phyloP scores from a whole-genome alignment of 2,888 invertebrate species.

The Caenorhabditis macrosperma region DNA sequence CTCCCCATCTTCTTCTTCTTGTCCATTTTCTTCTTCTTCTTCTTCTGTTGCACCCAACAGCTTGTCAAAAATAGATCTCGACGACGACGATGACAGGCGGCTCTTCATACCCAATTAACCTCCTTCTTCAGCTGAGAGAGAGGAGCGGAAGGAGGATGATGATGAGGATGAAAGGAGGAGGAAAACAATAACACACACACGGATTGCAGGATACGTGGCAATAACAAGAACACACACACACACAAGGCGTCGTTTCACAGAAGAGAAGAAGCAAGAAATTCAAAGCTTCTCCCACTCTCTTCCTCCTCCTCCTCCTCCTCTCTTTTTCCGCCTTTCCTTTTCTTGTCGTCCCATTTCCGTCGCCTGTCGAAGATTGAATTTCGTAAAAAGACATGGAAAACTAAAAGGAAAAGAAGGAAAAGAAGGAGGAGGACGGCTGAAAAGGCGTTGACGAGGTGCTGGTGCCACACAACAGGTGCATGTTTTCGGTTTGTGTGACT shows the following conservation, averaged over 20 bases:
- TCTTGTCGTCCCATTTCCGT: conserved; percentile 56
- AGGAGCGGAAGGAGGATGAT: conserved; percentile 3
- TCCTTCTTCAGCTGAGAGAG: conserved; percentile 10
- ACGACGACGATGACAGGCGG: neutral
- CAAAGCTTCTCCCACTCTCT: conserved; percentile 18
- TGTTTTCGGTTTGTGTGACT: neutral
- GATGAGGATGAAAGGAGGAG: neutral
- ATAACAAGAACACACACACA: conserved; percentile 47
- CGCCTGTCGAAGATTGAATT: conserved; percentile 56
- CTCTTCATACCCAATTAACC: conserved; percentile 32
- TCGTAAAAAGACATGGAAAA: conserved; percentile 49
- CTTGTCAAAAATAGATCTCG: conserved; percentile 28
- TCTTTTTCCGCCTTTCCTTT: conserved; percentile 43
- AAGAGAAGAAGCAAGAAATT: conserved; percentile 51
- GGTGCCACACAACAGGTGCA: conserved; percentile 19
- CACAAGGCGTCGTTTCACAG: conserved; percentile 40
- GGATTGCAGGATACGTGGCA: conserved; percentile 12
- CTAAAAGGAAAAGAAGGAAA: conserved; percentile 32
- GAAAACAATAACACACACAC: neutral
- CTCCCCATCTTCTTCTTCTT: conserved; percentile 17
- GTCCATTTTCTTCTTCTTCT: conserved; percentile 25
- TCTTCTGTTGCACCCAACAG: conserved; percentile 10
- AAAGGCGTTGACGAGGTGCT: neutral
- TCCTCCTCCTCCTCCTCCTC: neutral
- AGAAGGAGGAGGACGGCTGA: conserved; percentile 1